Evolutionary conservation across 2,888 invertebrate species (phyloP), one percentile per base, ranked within the genome.

Genomic region (Glyphotaelius pellucidus): DNA sequence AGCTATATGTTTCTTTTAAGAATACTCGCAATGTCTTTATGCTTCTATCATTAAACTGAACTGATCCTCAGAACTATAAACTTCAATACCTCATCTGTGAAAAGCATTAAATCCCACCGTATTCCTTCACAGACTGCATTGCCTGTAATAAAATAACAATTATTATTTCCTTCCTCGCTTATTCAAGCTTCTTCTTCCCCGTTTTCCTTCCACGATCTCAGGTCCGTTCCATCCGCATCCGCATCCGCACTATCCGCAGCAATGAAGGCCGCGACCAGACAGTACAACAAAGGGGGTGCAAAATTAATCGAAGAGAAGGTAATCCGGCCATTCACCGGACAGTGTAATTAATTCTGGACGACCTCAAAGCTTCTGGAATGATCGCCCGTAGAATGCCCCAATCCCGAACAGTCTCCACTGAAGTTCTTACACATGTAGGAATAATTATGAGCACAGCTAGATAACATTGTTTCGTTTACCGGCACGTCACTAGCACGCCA

Each of bases 221-320:
- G 19, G 25, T 67, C n/a, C 67, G 25, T 67, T 67, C 67, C 67
- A 67, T 67, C 67, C 67, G n/a, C 67, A 67, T 67, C 25, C 25
- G n/a, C 67, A n/a, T 67, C 25, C 67, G 67, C n/a, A 67, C 67
- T 67, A 67, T 67, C 67, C 67, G 32, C 25, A 87, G 87, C 52
- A 87, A 30, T 87, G 80, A 83, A 81, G 83, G 83, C 52, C n/a
- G 83, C 83, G 47, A 80, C 52, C 81, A 90, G 38, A 52, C 80
- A 90, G 83, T 83, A 83, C 80, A 90, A 90, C 90, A 90, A 90
- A 90, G 90, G 80, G 90, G 32, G 83, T 42, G 80, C 83, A 90
- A 80, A 90, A 90, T 90, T 90, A 90, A 90, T 90, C 90, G 90
- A 90, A 90, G 81, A 90, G 90, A 83, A 42, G 83, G 90, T 90